A percentile compares a stretch with the other conserved stretches of the same genome.
Evolutionary conservation across 1,140 invertebrate genomes (phyloP).

Genomic region (Heliconius eleuchia): DNA sequence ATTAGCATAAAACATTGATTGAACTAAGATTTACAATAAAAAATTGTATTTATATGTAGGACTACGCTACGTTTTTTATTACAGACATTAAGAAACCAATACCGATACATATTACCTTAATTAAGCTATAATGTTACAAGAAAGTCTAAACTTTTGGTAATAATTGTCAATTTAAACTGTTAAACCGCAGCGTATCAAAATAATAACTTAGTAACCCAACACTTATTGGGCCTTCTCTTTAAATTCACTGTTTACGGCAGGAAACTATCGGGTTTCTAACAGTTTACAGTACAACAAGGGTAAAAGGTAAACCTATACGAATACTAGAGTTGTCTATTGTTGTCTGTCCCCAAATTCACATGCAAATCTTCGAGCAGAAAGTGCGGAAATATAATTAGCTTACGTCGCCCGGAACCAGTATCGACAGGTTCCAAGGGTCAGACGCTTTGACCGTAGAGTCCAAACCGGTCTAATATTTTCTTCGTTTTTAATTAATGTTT

Average conservation of each 20-base stretch:
- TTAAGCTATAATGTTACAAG: constrained; percentile 15
- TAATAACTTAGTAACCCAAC: constrained; percentile 52
- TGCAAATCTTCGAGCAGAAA: constrained; percentile 70
- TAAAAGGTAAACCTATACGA: constrained; percentile 40
- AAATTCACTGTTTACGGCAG: constrained; percentile 60
- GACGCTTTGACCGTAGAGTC: constrained; percentile 52
- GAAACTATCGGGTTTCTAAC: constrained; percentile 70
- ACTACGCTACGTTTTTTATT: background rate
- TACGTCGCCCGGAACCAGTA: constrained; percentile 52
- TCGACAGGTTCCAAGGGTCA: constrained; percentile 48
- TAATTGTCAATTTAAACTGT: constrained; percentile 18
- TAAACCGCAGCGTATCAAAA: constrained; percentile 15
- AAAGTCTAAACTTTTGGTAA: background rate
- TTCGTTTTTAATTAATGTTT: constrained; percentile 75
- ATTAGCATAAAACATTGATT: too few species aligned
- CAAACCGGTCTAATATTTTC: constrained; percentile 68
- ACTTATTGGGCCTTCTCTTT: constrained; percentile 47
- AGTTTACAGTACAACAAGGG: constrained; percentile 43
- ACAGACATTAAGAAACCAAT: background rate
- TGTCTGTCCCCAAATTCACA: constrained; percentile 63
- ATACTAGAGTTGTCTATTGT: constrained; percentile 59
- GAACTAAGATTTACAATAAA: too few species aligned
- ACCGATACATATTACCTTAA: constrained; percentile 14
- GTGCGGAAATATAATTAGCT: constrained; percentile 78
- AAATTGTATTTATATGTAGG: background rate